These are phyloP conservation scores for Turdus rufiventris DNA, from an alignment of 2,113 vertebrate species.

Conservation along the genomic window DNA sequence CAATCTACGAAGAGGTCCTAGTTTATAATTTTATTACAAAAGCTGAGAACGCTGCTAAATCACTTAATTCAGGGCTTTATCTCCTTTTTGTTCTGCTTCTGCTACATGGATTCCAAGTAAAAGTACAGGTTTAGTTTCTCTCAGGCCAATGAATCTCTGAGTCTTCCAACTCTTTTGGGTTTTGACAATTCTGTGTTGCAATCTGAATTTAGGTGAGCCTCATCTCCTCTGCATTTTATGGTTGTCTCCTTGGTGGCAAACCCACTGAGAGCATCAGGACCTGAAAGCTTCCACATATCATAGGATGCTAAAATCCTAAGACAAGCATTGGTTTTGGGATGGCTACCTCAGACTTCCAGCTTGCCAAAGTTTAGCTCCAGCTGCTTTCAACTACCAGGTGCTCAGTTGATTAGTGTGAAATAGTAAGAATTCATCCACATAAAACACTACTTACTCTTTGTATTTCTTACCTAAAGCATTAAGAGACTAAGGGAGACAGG, in stretches of 20 bases:
- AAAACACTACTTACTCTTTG: neutral
- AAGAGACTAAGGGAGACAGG: neutral
- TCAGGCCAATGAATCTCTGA: neutral
- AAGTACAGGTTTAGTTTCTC: neutral
- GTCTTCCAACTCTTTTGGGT: neutral
- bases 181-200: neutral
- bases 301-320: neutral
- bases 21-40: neutral
- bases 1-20: neutral
- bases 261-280: neutral
- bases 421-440: neutral
- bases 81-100: neutral
- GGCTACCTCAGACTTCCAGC: neutral
- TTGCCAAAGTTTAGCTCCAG: neutral
- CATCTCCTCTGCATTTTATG: neutral
- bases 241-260: neutral
- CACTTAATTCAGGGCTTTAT: neutral
- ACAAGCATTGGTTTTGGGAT: neutral
- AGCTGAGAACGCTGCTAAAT: neutral
- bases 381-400: neutral
- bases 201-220: neutral
- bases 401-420: neutral
- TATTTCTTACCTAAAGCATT: neutral
- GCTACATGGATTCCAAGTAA: neutral
- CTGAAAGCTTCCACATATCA: neutral